phyloP scores from a whole-genome alignment of 2,888 invertebrate species.

The Saturnia japonica region DNA sequence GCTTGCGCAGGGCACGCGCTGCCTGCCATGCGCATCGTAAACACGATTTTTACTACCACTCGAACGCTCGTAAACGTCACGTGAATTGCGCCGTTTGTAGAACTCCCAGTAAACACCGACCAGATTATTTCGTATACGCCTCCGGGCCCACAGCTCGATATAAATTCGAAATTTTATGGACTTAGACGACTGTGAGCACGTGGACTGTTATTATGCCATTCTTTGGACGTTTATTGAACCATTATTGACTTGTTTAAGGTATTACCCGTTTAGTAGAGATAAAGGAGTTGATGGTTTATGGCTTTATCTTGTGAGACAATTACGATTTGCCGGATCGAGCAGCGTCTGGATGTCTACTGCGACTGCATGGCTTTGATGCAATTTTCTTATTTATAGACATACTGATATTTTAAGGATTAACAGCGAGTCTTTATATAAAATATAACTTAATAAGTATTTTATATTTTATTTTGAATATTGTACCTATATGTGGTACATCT shows the following conservation, averaged over 20 bases:
- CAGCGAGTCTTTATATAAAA: background rate
- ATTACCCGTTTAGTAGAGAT: slow-evolving; percentile 79
- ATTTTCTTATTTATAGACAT: slow-evolving; percentile 59
- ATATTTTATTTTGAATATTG: background rate
- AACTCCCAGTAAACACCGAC: slow-evolving; percentile 77
- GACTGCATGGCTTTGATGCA: slow-evolving; percentile 58
- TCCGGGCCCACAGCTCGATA: slow-evolving; percentile 77
- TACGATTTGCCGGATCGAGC: slow-evolving; percentile 45
- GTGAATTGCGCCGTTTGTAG: slow-evolving; percentile 79
- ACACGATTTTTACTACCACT: slow-evolving; percentile 80
- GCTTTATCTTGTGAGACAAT: slow-evolving; percentile 67
- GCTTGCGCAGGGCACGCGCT: slow-evolving; percentile 60
- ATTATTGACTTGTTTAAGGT: slow-evolving; percentile 81
- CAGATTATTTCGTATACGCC: slow-evolving; percentile 80
- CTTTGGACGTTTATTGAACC: slow-evolving; percentile 79
- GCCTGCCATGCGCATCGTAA: slow-evolving; percentile 64
- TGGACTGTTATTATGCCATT: slow-evolving; percentile 80
- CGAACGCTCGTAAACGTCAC: slow-evolving; percentile 78
- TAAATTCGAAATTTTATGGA: slow-evolving; percentile 79
- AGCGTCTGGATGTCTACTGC: slow-evolving; percentile 60
- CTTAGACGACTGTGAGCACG: slow-evolving; percentile 65
- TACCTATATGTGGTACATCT: no score
- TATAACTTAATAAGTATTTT: background rate
- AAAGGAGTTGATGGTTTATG: slow-evolving; percentile 77
- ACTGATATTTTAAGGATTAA: background rate